Evolutionary conservation across 2,113 vertebrate genomes (phyloP), one percentile per base, ranked within the genome.

Genomic region (Psephotus haematonotus): DNA sequence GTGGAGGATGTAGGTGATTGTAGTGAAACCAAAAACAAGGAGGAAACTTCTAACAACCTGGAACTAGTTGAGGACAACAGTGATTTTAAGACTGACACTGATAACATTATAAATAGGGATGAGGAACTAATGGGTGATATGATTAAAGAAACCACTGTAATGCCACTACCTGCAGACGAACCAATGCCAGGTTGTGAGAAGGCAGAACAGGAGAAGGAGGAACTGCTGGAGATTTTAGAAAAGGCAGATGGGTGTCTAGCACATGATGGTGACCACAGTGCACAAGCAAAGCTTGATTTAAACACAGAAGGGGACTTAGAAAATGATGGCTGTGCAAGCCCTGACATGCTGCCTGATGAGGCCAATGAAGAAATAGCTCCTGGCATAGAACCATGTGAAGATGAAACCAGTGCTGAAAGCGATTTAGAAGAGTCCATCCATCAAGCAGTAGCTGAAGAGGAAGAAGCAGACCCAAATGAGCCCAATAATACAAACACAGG

Each of bases 211-310:
- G 43, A 84, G 5, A 53, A 86, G 63, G 50, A 43, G 11, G 86
- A 91, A 24, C 39, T 63, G 49, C 41, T 77, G 69, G 84, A 91
- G 49, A 35, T 43, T 79, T 76, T 71, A 80, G 85, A 89, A 83
- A 20, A 69, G 44, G 63, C 31, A 72, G 97, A 97, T 71, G 94
- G 92, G 9, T 94, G 62, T 85, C 93, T 96, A 17, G 96, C 91
- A 59, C 82, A 95, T 69, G 89, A 82, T 31, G 41, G 43, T 65
- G 52, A 75, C 27, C 37, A 37, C 46, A 57, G 24, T 44, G 31
- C 2, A 0, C 60, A 39, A 50, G 41, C 81, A 87, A 86, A 95
- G 23, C 92, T 90, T 79, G 57, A 86, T 64, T 62, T 90, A 46
- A 90, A 67, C 35, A 49, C 28, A 81, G 82, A 94, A 82, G 29